phyloP scores from a whole-genome alignment of 2,888 invertebrate species.

The Noctua janthina region DNA sequence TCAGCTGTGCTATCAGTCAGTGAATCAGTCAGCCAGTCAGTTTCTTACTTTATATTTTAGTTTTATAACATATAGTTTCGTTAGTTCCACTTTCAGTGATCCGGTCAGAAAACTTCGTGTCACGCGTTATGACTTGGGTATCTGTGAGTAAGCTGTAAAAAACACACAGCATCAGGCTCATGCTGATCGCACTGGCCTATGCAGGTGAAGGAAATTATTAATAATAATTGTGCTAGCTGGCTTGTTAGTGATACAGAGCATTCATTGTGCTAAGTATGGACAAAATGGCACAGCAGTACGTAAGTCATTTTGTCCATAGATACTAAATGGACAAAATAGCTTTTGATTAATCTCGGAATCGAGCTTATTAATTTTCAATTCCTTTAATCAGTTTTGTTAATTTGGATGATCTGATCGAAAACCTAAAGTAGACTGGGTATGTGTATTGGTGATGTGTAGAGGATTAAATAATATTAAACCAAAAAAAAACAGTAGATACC shows the following conservation, averaged over 20 bases:
- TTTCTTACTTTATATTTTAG: no score
- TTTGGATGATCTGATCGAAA: neutral
- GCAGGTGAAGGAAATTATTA: neutral
- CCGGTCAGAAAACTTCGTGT: neutral
- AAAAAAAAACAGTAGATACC: neutral
- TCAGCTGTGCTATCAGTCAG: no score
- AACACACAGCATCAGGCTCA: neutral
- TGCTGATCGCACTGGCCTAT: neutral
- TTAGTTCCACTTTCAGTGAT: neutral
- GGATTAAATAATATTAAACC: neutral
- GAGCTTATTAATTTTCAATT: no score
- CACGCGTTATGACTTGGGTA: neutral
- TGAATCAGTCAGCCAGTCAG: no score
- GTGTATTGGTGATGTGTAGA: no score
- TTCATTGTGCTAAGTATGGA: neutral
- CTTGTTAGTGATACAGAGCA: neutral
- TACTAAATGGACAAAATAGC: neutral
- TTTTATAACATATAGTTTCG: neutral
- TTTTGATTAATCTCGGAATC: neutral
- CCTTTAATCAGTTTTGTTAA: no score
- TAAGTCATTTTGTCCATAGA: neutral
- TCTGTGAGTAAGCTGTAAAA: neutral
- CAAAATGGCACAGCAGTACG: neutral
- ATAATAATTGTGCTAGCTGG: neutral
- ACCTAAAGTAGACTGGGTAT: no score